Evolutionary conservation across 2,113 vertebrate genomes (phyloP).

Genomic region (Halichoerus grypus): DNA sequence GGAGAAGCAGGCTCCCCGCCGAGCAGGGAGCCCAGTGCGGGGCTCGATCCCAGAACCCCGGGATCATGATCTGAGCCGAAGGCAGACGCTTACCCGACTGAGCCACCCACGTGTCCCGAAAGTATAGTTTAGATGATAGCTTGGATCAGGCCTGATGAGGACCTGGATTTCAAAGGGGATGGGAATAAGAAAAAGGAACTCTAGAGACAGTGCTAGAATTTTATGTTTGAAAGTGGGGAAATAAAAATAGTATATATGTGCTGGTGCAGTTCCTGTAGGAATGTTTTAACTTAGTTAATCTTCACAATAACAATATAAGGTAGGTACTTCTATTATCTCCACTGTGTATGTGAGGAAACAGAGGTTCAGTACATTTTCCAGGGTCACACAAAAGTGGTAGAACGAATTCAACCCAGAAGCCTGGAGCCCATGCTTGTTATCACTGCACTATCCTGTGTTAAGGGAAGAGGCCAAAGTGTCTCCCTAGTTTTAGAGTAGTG

Average conservation of each 20-base stretch:
- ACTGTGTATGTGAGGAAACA: neutral
- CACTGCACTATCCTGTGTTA: neutral
- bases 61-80: too few relatives aligned
- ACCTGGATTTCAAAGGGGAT: neutral
- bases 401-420: neutral
- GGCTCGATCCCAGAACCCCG: too few relatives aligned
- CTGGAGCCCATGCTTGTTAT: neutral
- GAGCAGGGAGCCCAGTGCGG: too few relatives aligned
- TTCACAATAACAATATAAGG: neutral
- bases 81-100: neutral
- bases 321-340: neutral
- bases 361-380: neutral
- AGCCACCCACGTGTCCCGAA: neutral
- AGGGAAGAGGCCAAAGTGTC: neutral
- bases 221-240: neutral
- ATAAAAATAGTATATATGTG: neutral
- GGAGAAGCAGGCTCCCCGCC: too few relatives aligned
- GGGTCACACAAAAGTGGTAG: neutral
- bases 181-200: neutral
- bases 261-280: neutral
- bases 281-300: constrained; percentile 12
- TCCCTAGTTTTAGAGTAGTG: neutral
- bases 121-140: neutral
- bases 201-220: neutral
- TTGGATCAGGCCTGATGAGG: neutral